phyloP scores from a whole-genome alignment of 23 tunicate species.

The Botrylloides violaceus region DNA sequence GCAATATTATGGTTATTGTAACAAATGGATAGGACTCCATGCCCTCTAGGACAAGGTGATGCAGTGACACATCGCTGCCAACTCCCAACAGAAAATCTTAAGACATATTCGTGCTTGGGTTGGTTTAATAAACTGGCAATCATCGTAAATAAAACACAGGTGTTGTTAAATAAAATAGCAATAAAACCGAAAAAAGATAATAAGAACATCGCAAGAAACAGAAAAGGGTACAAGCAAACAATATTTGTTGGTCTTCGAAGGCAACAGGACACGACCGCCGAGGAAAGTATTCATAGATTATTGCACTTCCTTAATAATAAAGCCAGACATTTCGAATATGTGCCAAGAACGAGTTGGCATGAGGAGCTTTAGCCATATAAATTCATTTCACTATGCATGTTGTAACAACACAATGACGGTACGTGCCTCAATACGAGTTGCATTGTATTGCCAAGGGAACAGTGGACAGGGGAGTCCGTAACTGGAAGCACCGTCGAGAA shows the following conservation, averaged over 20 bases:
- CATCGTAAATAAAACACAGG: slow-evolving; percentile 2
- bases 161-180: background rate
- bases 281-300: background rate
- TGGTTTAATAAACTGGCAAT: slow-evolving; percentile 1
- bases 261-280: background rate
- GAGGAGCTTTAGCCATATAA: no score
- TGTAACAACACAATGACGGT: no score
- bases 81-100: background rate
- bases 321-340: background rate
- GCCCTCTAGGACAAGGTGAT: no score
- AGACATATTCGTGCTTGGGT: background rate
- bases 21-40: no score
- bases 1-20: no score
- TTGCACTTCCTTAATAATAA: background rate
- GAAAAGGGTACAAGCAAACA: slow-evolving; percentile 1
- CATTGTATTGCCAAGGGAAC: background rate
- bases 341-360: no score
- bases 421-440: background rate
- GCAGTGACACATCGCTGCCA: no score
- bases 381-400: no score
- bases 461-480: background rate
- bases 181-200: background rate
- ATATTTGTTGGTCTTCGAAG: background rate
- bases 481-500: background rate
- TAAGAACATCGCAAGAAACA: background rate